Base-by-base conservation (phyloP, 2,888 invertebrate species). In the Geophilus truncorum region DNA sequence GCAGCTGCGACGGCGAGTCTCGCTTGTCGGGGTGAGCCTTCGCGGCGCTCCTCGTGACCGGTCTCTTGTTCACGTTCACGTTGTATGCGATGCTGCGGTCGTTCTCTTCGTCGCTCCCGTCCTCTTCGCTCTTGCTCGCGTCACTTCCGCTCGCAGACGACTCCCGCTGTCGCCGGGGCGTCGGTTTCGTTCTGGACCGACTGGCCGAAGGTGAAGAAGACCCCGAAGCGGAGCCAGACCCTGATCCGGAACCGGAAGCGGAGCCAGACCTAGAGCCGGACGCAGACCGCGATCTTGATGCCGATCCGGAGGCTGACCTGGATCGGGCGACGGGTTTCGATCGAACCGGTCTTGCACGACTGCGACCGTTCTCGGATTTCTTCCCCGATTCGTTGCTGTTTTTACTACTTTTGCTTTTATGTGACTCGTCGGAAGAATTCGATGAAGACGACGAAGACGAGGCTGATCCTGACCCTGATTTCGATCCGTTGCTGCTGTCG, bases 61-160 rank as follows among this genome's bases (percentile, higher is more conserved):
- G 79, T 18, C 79, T 23, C 15, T 70, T 70, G 28, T 78, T 78
- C 1, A 45, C 36, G 45, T 78, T 28, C 12, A 45, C 36, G 45
- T 78, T 28, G 80, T 30, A 40, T 25, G 80, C 30, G 62, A 28
- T 21, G 34, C 34, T 28, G 15, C 62, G 84, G 79, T 84, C 83
- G 80, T 84, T 84, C 45, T 84, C 85, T 80, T 84, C 85, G 80
- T 84, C 84, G 21, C 84, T 83, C 45, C 84, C 84, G 40, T 83
- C 83, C 77, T 80, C 51, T 82, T 80, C 25, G 82, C 83, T 40
- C 77, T 80, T 23, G 77, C 81, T 34, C 80, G 77, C 76, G 77
- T 77, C n/a, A n/a, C n/a, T n/a, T n/a, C n/a, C 78, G 78, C 57
- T 78, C 12, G 77, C 32, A 23, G 32, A 70, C 57, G 78, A 81